A percentile compares a stretch with the other conserved stretches of the same genome.
These are phyloP conservation scores for Drosophila simulans DNA, from an alignment of 1,140 invertebrate species.

Conservation along the genomic window DNA sequence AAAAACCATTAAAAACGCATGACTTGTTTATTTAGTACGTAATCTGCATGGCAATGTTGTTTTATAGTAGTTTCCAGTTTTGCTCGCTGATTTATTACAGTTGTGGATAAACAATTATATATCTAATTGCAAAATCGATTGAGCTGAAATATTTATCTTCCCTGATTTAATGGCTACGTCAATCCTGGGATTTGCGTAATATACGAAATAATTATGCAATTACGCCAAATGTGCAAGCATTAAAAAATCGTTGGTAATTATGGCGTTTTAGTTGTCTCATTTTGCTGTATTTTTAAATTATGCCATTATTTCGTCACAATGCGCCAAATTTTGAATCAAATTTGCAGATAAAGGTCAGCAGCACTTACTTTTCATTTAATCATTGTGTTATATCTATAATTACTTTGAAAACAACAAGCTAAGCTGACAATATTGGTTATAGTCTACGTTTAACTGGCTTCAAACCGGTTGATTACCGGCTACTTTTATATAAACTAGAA, in stretches of 20 bases:
- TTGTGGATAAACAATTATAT: slow-evolving; percentile 6
- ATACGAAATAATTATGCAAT: neutral
- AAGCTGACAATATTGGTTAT: slow-evolving; percentile 1
- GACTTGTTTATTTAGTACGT: neutral
- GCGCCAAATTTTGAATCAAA: slow-evolving; percentile 11
- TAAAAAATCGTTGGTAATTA: neutral
- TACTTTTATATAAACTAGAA: slow-evolving; percentile 2
- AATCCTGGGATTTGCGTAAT: neutral
- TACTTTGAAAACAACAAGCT: neutral
- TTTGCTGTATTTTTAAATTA: neutral
- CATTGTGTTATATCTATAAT: neutral
- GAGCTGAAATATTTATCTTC: neutral
- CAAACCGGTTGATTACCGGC: slow-evolving; percentile 6
- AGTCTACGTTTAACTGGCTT: neutral
- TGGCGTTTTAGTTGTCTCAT: neutral
- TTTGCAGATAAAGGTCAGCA: neutral
- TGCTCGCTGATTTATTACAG: neutral
- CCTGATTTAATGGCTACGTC: neutral
- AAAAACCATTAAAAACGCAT: slow-evolving; percentile 23
- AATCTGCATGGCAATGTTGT: slow-evolving; percentile 19
- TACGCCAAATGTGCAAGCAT: neutral
- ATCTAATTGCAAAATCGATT: too few species aligned
- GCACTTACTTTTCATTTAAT: neutral
- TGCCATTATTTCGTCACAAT: slow-evolving; percentile 2
- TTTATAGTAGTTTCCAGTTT: slow-evolving; percentile 1